These are phyloP conservation scores for Phoeniculus purpureus DNA, from an alignment of 2,797 vertebrate genomes.

Conservation along the genomic window DNA sequence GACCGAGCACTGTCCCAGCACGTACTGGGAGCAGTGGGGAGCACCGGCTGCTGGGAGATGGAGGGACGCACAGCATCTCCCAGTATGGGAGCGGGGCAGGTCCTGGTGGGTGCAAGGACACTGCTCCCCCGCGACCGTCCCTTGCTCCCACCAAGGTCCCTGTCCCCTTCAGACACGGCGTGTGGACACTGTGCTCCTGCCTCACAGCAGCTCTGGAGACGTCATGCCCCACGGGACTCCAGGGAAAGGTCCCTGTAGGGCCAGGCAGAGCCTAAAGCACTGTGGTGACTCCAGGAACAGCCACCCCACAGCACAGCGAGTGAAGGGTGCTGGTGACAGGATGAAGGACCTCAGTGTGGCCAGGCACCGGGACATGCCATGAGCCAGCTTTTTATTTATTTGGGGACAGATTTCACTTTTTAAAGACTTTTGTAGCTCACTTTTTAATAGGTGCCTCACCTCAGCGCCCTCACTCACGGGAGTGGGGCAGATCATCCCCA, in stretches of 20 bases:
- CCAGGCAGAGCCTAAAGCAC: background rate
- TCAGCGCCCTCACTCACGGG: background rate
- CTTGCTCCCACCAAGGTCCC: background rate
- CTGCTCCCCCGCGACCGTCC: background rate
- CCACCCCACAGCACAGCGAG: background rate
- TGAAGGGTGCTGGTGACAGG: background rate
- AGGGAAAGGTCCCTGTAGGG: background rate
- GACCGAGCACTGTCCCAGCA: background rate
- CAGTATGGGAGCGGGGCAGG: background rate
- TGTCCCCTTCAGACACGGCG: background rate
- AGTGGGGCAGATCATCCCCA: background rate
- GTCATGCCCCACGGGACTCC: background rate
- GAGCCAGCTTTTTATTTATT: constrained; percentile 43
- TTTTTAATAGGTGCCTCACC: background rate
- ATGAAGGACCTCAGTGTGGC: rapidly evolving
- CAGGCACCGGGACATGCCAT: background rate
- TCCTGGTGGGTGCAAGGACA: background rate
- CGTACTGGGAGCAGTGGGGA: background rate
- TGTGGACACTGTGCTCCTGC: background rate
- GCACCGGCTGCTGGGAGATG: rapidly evolving
- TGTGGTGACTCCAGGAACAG: background rate
- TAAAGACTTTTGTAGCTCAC: constrained; percentile 65
- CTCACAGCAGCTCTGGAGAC: background rate
- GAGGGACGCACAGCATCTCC: rapidly evolving
- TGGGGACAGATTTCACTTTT: constrained; percentile 32